Conservation (phyloP, 2,888 invertebrate genomes). For the Eucriotettix oculatus region DNA sequence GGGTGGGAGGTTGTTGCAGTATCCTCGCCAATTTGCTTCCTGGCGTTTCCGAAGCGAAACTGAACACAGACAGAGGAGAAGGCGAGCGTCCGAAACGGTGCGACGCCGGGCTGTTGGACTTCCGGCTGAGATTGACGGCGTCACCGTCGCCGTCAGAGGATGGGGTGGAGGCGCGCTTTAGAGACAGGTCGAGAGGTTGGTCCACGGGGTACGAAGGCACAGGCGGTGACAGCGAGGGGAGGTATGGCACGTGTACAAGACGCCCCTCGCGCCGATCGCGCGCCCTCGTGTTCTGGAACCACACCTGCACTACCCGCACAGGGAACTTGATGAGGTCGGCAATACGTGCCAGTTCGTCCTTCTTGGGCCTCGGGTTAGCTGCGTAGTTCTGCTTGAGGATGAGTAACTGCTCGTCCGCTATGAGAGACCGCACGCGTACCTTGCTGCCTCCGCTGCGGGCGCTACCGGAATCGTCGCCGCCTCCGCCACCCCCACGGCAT, state of each 20-base stretch:
- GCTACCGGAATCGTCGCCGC: conserved; percentile 17
- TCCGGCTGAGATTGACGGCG: conserved; percentile 3
- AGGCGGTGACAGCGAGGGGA: conserved; percentile 17
- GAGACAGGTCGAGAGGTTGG: conserved; percentile 49
- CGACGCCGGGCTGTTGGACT: conserved; percentile 38
- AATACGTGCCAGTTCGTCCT: conserved; percentile 82
- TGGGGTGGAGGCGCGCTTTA: conserved; percentile 60
- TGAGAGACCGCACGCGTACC: conserved; percentile 81
- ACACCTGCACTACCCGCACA: conserved; percentile 74
- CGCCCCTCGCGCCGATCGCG: conserved; percentile 60
- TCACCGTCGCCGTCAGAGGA: conserved; percentile 22
- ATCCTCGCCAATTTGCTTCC: conserved; percentile 31
- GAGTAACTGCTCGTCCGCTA: conserved; percentile 85
- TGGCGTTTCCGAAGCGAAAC: conserved; percentile 1
- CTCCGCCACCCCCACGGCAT: conserved; percentile 22
- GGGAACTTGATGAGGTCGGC: conserved; percentile 60
- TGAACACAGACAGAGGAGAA: conserved; percentile 27
- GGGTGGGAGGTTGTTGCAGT: conserved; percentile 25
- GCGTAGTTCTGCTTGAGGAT: conserved; percentile 80
- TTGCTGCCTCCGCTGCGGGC: conserved; percentile 39
- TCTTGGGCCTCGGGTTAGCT: conserved; percentile 80
- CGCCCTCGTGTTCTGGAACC: conserved; percentile 93
- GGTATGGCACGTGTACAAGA: conserved; percentile 29
- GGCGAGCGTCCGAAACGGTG: conserved; percentile 36
- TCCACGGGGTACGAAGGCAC: not conserved